Base-by-base conservation (phyloP, 1,140 invertebrate species). In the Potamilus streckersoni region DNA sequence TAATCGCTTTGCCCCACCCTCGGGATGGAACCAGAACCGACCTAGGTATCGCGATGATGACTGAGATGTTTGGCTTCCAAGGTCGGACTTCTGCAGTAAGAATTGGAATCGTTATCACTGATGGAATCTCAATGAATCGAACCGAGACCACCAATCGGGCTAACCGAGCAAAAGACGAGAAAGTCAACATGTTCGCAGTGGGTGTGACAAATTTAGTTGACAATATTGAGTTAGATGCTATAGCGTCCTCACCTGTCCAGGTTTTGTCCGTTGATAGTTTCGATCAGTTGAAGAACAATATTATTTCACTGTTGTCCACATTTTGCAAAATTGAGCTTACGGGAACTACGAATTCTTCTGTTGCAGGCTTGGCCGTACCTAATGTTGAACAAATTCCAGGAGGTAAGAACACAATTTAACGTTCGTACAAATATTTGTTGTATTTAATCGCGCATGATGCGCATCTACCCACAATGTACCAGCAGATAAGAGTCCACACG, bases 101-200 rank as follows among this genome's bases (percentile, higher is more conserved):
- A 55, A 74, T 83, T 1, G 80, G 73, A 49, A 75, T 83, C 13
- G 76, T 83, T n/a, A 80, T 83, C 58, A 83, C 82, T 19, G 82
- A 83, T 60, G 80, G 82, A 2, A 74, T 76, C 16, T 80, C 79
- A 1, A 80, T 76, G 55, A 63, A 78, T 38, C 76, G 76, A 19
- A 67, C 38, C 17, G 60, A 74, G 55, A 80, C 79, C 2, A 65
- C 75, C 8, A 56, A 66, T 19, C 73, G 79, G 57, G 71, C 79
- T 1, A 49, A 73, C 8, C 23, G 71, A 15, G 76, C 79, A 13
- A 65, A 76, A 60, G 55, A 20, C 15, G 56, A 62, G 15, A 76
- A 73, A 19, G 73, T 80, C 20, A 71, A 76, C 17, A 69, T 82
- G 62, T 82, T 79, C 66, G 79, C 79, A 3, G 79, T 85, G 0